A percentile compares a stretch with the other conserved stretches of the same genome.
phyloP scores from a whole-genome alignment of 2,797 vertebrate genomes.

The Clarias fuscus region DNA sequence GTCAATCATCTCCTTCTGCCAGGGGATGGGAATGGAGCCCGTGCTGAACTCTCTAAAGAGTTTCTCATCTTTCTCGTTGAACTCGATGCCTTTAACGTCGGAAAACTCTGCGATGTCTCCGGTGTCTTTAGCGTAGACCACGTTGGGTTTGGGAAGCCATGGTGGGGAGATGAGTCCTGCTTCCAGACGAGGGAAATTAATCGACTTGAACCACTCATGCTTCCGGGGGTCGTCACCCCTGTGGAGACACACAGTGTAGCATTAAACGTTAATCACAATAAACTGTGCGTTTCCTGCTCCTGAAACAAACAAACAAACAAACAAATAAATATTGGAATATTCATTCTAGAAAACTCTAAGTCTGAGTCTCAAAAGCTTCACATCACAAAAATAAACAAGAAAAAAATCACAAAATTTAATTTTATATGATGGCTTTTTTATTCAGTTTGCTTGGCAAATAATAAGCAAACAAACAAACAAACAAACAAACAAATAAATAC shows the following conservation, averaged over 20 bases:
- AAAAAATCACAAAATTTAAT: no score
- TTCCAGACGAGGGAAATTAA: constrained; percentile 90
- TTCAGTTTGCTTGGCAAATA: no score
- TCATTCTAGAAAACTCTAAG: background rate
- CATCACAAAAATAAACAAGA: no score
- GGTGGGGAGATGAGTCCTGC: constrained; percentile 84
- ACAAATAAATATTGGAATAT: no score
- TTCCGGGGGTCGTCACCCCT: constrained; percentile 88
- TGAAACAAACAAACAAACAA: no score
- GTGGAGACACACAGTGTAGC: background rate
- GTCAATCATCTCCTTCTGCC: constrained; percentile 92
- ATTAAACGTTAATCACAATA: background rate
- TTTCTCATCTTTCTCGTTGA: constrained; percentile 85
- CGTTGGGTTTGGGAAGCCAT: constrained; percentile 88
- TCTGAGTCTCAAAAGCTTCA: background rate
- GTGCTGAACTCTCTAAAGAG: constrained; percentile 90
- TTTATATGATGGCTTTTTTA: no score
- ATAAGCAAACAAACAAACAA: no score
- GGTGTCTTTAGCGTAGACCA: constrained; percentile 92
- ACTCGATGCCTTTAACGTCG: constrained; percentile 84
- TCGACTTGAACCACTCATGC: constrained; percentile 86
- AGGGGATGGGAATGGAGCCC: constrained; percentile 83
- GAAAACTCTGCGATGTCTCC: constrained; percentile 91
- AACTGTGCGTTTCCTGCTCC: background rate
- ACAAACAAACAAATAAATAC: no score